Evolutionary conservation across 2,113 vertebrate species (phyloP).

Genomic region (Heloderma charlesbogerti): DNA sequence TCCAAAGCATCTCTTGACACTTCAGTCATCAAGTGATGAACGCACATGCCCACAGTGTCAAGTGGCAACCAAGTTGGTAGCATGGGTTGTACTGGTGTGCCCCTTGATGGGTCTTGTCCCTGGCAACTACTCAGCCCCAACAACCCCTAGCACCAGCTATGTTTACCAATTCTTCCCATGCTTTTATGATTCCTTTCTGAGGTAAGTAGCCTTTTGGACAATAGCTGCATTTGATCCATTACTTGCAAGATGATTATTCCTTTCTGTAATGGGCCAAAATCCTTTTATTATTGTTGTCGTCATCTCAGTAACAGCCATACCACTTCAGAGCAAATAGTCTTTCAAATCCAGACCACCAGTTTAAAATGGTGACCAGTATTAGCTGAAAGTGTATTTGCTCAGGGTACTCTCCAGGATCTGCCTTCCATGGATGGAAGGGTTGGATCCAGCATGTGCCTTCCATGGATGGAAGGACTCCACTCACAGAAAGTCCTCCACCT

Average conservation of each 20-base stretch:
- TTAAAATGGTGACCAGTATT: neutral
- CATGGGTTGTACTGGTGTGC: neutral
- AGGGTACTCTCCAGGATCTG: neutral
- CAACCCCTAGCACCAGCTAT: neutral
- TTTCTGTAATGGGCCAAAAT: neutral
- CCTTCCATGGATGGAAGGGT: too few relatives aligned
- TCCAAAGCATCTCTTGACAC: neutral
- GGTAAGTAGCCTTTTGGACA: slow-evolving; percentile 30
- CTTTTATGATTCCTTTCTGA: slow-evolving; percentile 8
- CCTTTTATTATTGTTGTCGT: neutral
- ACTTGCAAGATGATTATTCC: neutral
- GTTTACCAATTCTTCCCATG: neutral
- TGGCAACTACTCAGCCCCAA: neutral
- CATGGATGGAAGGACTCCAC: too few relatives aligned
- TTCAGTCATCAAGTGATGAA: neutral
- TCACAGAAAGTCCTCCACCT: too few relatives aligned
- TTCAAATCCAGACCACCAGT: neutral
- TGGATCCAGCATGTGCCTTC: neutral
- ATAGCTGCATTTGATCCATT: neutral
- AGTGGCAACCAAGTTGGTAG: neutral
- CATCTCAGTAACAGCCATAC: neutral
- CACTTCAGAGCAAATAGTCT: neutral
- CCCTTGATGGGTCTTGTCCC: neutral
- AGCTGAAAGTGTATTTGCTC: neutral
- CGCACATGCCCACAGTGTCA: neutral